Percentiles rank a stretch among this genome's conserved stretches.
Evolutionary conservation across 2,888 invertebrate genomes (phyloP).

Genomic region (Drosophila prostipennis): DNA sequence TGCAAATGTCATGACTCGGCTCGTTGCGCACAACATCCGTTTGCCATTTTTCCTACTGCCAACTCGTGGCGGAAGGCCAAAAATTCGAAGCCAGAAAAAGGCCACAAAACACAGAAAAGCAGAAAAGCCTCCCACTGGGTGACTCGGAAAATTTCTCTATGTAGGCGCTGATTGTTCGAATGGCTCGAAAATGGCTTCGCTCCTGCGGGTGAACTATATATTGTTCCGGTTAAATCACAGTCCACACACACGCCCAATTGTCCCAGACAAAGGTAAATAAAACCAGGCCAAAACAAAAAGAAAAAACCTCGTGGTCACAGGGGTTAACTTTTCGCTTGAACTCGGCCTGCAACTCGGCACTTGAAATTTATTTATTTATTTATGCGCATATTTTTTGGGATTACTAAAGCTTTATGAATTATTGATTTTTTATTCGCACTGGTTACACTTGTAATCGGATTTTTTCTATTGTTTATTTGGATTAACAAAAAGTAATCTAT

Average conservation of each 20-base stretch:
- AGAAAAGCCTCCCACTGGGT: slow-evolving; percentile 1
- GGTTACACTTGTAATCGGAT: neutral
- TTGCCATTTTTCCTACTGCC: slow-evolving; percentile 54
- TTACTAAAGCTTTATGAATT: slow-evolving; percentile 48
- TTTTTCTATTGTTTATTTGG: neutral
- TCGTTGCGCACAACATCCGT: slow-evolving; percentile 66
- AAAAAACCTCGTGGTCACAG: slow-evolving; percentile 9
- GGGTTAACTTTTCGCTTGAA: slow-evolving; percentile 50
- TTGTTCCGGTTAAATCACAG: slow-evolving; percentile 46
- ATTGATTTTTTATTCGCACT: slow-evolving; percentile 43
- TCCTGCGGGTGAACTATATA: slow-evolving; percentile 32
- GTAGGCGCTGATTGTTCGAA: slow-evolving; percentile 53
- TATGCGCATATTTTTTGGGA: slow-evolving; percentile 56
- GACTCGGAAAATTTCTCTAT: slow-evolving; percentile 14
- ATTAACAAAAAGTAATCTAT: neutral
- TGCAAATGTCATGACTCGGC: slow-evolving; percentile 64
- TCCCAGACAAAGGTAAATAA: slow-evolving; percentile 59
- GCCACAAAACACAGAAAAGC: slow-evolving; percentile 1
- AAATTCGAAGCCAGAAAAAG: slow-evolving; percentile 13
- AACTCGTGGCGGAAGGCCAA: slow-evolving; percentile 39
- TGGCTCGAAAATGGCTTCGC: slow-evolving; percentile 49
- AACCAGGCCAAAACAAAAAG: slow-evolving; percentile 24
- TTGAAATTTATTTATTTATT: slow-evolving; percentile 41
- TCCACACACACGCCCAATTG: slow-evolving; percentile 20
- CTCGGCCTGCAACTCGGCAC: slow-evolving; percentile 12